phyloP scores from a whole-genome alignment of 1,140 invertebrate species.

The Drosophila sp. region DNA sequence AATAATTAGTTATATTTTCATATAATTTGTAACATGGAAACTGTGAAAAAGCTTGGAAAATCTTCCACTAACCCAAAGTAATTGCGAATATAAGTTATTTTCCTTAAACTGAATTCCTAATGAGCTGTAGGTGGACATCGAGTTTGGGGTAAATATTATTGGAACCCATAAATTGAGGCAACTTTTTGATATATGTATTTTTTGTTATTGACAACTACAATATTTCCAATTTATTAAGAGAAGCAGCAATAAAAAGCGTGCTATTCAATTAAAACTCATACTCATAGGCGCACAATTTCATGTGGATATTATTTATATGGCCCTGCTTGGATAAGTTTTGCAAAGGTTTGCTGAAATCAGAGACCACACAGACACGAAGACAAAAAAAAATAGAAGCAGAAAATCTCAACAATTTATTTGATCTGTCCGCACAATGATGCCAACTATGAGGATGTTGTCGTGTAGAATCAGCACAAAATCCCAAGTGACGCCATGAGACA shows the following conservation, averaged over 20 bases:
- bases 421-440: conserved; percentile 78
- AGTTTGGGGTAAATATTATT: too few species aligned
- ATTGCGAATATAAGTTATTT: too few species aligned
- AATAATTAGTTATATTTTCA: too few species aligned
- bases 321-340: conserved; percentile 61
- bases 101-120: too few species aligned
- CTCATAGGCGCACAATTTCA: conserved; percentile 41
- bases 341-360: conserved; percentile 66
- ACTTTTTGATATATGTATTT: conserved; percentile 37
- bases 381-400: conserved; percentile 22
- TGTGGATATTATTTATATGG: conserved; percentile 60
- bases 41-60: too few species aligned
- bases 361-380: conserved; percentile 37
- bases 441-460: conserved; percentile 69
- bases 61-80: too few species aligned
- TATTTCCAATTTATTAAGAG: conserved; percentile 1
- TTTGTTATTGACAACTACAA: conserved; percentile 21
- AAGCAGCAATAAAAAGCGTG: conserved; percentile 19
- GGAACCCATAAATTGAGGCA: too few species aligned
- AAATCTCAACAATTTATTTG: conserved; percentile 79
- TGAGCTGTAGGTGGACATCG: too few species aligned
- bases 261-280: conserved; percentile 49
- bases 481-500: conserved; percentile 34
- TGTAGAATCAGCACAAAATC: conserved; percentile 75
- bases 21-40: too few species aligned